A percentile compares a stretch with the other conserved stretches of the same genome.
phyloP scores from a whole-genome alignment of 2,113 vertebrate species.

The Lucifuga dentata region DNA sequence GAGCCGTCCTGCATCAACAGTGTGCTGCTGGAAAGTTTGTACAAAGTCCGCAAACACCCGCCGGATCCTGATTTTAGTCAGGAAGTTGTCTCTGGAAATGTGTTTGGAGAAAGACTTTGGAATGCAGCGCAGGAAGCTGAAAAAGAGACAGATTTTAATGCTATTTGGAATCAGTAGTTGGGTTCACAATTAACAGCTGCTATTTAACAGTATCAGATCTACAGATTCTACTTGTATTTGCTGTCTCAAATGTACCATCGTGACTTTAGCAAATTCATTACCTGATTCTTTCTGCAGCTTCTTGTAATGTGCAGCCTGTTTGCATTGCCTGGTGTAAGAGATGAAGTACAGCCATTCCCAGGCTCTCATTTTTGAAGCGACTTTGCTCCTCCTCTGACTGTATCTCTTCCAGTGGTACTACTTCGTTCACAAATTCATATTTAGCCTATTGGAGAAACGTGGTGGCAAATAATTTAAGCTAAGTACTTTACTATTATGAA shows the following conservation, averaged over 20 bases:
- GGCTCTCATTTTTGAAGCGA: conserved; percentile 90
- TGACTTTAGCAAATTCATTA: conserved; percentile 46
- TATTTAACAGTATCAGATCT: not conserved
- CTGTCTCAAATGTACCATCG: no score
- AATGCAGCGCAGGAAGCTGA: conserved; percentile 90
- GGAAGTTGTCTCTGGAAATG: conserved; percentile 82
- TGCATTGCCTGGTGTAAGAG: conserved; percentile 87
- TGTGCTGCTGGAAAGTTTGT: conserved; percentile 86
- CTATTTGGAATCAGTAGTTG: not conserved
- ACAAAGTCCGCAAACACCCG: conserved; percentile 87
- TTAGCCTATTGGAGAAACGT: conserved; percentile 83
- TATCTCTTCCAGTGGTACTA: conserved; percentile 80
- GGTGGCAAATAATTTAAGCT: not conserved
- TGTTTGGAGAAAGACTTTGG: conserved; percentile 87
- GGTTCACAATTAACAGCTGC: no score
- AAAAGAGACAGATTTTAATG: not conserved
- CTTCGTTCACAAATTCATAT: conserved; percentile 90
- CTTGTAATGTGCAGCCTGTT: conserved; percentile 82
- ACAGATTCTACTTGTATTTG: not conserved
- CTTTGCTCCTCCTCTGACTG: conserved; percentile 83
- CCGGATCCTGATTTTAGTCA: conserved; percentile 87
- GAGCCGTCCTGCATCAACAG: conserved; percentile 77
- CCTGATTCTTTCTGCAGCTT: conserved; percentile 88
- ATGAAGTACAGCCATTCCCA: conserved; percentile 95
- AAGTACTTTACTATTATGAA: not conserved